These are phyloP conservation scores for Labeo calbasu DNA, from an alignment of 2,797 vertebrate species.

Conservation along the genomic window DNA sequence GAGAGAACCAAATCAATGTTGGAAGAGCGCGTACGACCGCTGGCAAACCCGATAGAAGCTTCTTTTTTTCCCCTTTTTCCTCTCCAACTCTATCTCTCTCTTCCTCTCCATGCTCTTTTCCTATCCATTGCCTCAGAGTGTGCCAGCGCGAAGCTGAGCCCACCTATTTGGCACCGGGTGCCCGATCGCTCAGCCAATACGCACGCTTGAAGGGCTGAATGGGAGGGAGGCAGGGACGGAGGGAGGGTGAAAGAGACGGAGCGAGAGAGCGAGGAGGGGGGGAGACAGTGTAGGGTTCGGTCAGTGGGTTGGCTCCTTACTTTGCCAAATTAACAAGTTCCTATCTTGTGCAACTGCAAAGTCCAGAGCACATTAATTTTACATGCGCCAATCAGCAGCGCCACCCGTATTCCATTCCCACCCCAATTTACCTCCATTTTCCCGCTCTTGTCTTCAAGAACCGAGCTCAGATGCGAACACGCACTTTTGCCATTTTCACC, in stretches of 20 bases:
- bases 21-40: slow-evolving; percentile 81
- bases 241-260: slow-evolving; percentile 67
- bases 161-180: slow-evolving; percentile 94
- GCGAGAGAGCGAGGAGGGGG: slow-evolving; percentile 28
- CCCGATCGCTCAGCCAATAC: slow-evolving; percentile 86
- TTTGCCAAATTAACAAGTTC: slow-evolving; percentile 91
- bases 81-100: slow-evolving; percentile 69
- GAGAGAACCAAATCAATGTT: slow-evolving; percentile 84
- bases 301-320: slow-evolving; percentile 76
- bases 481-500: slow-evolving; percentile 9
- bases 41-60: slow-evolving; percentile 82
- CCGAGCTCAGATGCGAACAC: slow-evolving; percentile 25
- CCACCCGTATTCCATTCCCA: slow-evolving; percentile 17
- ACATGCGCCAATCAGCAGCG: slow-evolving; percentile 75
- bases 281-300: slow-evolving; percentile 50
- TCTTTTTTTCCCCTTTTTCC: slow-evolving; percentile 81
- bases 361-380: slow-evolving; percentile 89
- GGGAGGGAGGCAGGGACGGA: slow-evolving; percentile 67
- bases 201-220: slow-evolving; percentile 82
- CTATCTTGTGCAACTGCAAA: slow-evolving; percentile 85
- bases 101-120: slow-evolving; percentile 80
- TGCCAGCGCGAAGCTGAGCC: slow-evolving; percentile 87
- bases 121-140: slow-evolving; percentile 89
- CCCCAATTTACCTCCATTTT: slow-evolving; percentile 34
- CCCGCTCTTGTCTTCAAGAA: slow-evolving; percentile 59